A percentile compares a stretch with the other conserved stretches of the same genome.
Evolutionary conservation across 1,140 invertebrate species (phyloP).

Genomic region (Leptinotarsa defecta): DNA sequence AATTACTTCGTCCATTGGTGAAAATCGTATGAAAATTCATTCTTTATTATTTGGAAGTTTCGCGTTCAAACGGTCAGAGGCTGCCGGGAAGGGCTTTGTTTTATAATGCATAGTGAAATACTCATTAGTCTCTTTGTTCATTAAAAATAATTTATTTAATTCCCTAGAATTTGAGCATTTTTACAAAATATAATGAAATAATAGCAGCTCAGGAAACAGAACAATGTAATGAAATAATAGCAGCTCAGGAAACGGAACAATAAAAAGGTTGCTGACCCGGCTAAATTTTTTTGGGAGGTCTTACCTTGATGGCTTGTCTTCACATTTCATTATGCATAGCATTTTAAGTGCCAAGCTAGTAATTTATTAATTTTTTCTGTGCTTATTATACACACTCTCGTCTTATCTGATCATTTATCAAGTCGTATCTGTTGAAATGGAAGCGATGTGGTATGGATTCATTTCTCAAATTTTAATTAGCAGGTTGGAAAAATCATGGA

Average conservation of each 20-base stretch:
- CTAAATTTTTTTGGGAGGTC: not conserved
- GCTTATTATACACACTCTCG: not conserved
- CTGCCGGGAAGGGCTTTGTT: no score
- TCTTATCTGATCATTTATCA: constrained; percentile 3
- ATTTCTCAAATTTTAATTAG: no score
- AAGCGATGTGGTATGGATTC: not conserved
- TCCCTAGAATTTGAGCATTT: no score
- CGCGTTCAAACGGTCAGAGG: no score
- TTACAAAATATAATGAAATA: no score
- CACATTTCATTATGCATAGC: not conserved
- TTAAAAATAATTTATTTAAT: no score
- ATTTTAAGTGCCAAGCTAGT: not conserved
- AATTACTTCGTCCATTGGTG: no score
- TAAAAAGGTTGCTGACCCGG: not conserved
- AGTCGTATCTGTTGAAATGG: not conserved
- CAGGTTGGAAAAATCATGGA: no score
- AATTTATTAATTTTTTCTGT: not conserved
- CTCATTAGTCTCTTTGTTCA: no score
- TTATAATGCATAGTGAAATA: no score
- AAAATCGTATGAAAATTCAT: no score
- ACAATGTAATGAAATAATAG: not conserved
- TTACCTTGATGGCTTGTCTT: not conserved
- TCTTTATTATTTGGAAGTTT: no score
- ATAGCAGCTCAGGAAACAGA: not conserved
- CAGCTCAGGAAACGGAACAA: not conserved